Evolutionary conservation across 1,140 invertebrate genomes (phyloP).

Genomic region (Calycopis cecrops): DNA sequence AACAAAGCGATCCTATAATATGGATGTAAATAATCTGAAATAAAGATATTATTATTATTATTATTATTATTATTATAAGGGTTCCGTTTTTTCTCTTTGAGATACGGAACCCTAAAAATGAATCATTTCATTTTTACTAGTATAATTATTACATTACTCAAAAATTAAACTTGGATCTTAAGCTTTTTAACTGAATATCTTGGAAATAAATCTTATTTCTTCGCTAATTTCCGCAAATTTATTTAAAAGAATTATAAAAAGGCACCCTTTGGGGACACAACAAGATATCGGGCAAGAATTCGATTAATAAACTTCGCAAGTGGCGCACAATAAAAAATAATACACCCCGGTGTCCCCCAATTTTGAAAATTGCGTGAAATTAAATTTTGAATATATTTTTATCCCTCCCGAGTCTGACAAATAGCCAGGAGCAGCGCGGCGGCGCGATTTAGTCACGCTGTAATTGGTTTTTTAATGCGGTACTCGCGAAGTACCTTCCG

Average conservation of each 20-base stretch:
- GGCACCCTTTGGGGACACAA: slow-evolving; percentile 19
- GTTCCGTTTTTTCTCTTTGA: too few species aligned
- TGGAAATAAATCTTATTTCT: too few species aligned
- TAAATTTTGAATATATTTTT: slow-evolving; percentile 73
- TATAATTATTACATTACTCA: too few species aligned
- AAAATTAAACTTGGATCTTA: too few species aligned
- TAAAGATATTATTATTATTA: too few species aligned
- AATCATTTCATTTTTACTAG: too few species aligned
- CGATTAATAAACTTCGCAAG: slow-evolving; percentile 51
- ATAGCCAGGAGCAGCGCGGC: slow-evolving; percentile 60
- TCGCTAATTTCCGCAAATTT: background rate
- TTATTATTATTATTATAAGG: too few species aligned
- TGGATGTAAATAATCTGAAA: too few species aligned
- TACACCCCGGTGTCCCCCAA: slow-evolving; percentile 55
- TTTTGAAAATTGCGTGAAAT: slow-evolving; percentile 72
- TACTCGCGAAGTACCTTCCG: slow-evolving; percentile 66
- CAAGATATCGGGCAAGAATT: slow-evolving; percentile 23
- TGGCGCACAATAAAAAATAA: slow-evolving; percentile 61
- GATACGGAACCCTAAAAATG: too few species aligned
- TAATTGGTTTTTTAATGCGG: slow-evolving; percentile 74
- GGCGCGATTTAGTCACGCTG: slow-evolving; percentile 68
- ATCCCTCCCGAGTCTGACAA: slow-evolving; percentile 70
- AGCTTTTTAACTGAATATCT: too few species aligned
- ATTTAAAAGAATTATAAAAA: slow-evolving; percentile 13
- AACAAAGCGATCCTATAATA: too few species aligned